These are phyloP conservation scores for Eristalis intricaria DNA, from an alignment of 2,888 invertebrate species.

Conservation along the genomic window DNA sequence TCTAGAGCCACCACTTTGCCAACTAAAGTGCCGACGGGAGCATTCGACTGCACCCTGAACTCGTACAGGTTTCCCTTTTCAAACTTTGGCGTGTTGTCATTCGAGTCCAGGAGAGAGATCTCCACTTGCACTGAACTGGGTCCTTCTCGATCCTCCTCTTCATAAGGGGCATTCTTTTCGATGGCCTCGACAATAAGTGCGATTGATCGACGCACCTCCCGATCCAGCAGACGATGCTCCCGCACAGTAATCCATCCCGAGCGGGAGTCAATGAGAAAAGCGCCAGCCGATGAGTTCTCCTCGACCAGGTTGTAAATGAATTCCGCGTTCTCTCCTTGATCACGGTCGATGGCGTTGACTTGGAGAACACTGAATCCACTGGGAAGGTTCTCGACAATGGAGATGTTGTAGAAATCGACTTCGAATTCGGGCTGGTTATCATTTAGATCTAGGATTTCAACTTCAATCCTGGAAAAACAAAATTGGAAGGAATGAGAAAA, in stretches of 20 bases:
- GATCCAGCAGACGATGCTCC: conserved; percentile 88
- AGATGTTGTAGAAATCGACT: conserved; percentile 94
- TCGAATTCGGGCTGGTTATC: conserved; percentile 94
- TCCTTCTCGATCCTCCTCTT: conserved; percentile 76
- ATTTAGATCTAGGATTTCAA: conserved; percentile 89
- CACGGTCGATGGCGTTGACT: conserved; percentile 89
- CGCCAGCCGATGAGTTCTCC: conserved; percentile 86
- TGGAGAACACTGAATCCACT: conserved; percentile 85
- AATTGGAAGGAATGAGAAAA: neutral
- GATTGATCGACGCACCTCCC: conserved; percentile 88
- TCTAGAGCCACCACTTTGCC: conserved; percentile 92
- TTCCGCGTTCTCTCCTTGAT: conserved; percentile 92
- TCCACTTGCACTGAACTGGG: conserved; percentile 87
- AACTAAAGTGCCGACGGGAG: conserved; percentile 86
- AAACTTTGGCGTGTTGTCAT: conserved; percentile 95
- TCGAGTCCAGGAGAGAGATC: conserved; percentile 92
- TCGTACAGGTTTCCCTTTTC: conserved; percentile 92
- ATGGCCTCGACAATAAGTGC: conserved; percentile 90
- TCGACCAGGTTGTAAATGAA: conserved; percentile 88
- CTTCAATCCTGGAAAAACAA: conserved; percentile 83
- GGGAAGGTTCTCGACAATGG: conserved; percentile 94
- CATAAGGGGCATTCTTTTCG: conserved; percentile 87
- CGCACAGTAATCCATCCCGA: conserved; percentile 94
- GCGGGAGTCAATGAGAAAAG: conserved; percentile 90
- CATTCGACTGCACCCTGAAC: conserved; percentile 87